phyloP scores from a whole-genome alignment of 2,797 vertebrate genomes.

The Enteromius treurensis region DNA sequence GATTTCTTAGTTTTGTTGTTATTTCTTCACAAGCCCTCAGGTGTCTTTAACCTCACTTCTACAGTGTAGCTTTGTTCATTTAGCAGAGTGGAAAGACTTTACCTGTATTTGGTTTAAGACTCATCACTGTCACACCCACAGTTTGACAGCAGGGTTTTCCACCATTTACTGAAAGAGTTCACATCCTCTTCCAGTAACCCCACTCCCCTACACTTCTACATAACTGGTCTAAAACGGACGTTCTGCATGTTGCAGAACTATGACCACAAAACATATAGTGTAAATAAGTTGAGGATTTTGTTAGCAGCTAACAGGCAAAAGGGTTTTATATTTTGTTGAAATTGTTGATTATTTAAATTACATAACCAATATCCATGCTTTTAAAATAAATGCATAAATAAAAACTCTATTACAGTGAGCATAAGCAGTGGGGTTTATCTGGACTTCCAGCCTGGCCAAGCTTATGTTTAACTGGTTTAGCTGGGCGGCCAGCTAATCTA shows the following conservation, averaged over 20 bases:
- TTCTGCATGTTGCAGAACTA: constrained; percentile 15
- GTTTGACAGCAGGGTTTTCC: constrained; percentile 71
- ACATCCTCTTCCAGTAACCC: constrained; percentile 72
- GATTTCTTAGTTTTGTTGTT: neutral
- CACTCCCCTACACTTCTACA: constrained; percentile 47
- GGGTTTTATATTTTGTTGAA: neutral
- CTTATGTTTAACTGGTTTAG: neutral
- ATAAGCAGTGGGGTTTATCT: neutral
- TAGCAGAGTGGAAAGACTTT: constrained; percentile 68
- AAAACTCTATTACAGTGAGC: neutral
- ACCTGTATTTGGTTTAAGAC: constrained; percentile 60
- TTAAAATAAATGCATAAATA: neutral
- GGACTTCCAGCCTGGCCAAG: neutral
- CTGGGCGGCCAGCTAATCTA: neutral
- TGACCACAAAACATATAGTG: neutral
- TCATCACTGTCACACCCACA: constrained; percentile 70
- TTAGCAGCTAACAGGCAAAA: neutral
- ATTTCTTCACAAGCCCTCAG: neutral
- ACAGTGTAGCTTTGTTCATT: constrained; percentile 14
- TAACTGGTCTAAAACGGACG: constrained; percentile 39
- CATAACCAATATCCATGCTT: neutral
- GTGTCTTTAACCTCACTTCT: constrained; percentile 20
- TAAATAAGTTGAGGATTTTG: neutral
- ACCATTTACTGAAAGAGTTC: constrained; percentile 62
- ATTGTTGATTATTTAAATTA: neutral